These are phyloP conservation scores for Drosophila melanica DNA, from an alignment of 1,140 invertebrate genomes.

Conservation along the genomic window DNA sequence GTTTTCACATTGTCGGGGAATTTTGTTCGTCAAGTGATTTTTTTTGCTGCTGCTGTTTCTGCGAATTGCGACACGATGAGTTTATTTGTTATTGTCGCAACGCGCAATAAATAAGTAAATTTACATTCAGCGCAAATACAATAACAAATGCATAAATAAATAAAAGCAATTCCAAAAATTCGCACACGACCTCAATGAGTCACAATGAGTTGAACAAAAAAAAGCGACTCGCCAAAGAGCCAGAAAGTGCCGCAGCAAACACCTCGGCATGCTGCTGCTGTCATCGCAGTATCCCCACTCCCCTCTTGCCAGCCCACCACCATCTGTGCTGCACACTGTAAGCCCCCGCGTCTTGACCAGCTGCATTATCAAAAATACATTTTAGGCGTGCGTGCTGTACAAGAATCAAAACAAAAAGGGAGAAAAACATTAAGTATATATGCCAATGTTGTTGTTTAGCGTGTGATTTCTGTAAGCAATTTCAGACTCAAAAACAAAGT, in stretches of 20 bases:
- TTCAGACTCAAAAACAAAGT: neutral
- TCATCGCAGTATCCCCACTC: conserved; percentile 7
- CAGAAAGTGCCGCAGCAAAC: conserved; percentile 38
- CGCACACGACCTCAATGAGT: conserved; percentile 80
- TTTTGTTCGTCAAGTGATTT: conserved; percentile 39
- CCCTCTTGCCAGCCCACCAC: neutral
- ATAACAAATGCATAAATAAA: conserved; percentile 81
- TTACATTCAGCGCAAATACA: conserved; percentile 77
- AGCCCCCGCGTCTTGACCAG: neutral
- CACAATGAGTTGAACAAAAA: conserved; percentile 41
- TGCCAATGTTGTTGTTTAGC: neutral
- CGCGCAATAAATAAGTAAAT: conserved; percentile 76
- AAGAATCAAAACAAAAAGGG: neutral
- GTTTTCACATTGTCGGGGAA: conserved; percentile 35
- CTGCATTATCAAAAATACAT: neutral
- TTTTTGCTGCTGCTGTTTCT: conserved; percentile 49
- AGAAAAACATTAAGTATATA: neutral
- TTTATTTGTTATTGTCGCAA: conserved; percentile 36
- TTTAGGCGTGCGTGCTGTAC: conserved; percentile 5
- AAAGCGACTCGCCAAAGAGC: conserved; percentile 7
- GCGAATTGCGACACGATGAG: conserved; percentile 48
- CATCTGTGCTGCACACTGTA: neutral
- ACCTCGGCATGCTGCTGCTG: conserved; percentile 7
- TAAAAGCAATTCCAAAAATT: conserved; percentile 80
- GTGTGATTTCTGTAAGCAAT: conserved; percentile 14